Conservation (phyloP, 2,888 invertebrate species). For the Ferdinandea cuprea region DNA sequence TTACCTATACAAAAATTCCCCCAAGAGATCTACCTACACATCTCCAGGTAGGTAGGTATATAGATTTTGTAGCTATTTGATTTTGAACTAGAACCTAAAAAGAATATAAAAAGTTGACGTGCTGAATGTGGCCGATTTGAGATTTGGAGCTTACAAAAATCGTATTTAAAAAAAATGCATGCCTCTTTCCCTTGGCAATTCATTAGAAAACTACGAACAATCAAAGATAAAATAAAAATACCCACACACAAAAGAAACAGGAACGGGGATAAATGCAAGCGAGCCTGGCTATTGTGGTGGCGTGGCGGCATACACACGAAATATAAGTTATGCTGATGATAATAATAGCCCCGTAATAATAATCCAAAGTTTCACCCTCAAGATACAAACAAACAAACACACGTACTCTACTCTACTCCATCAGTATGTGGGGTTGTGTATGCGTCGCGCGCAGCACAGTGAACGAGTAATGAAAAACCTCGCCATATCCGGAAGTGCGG, state of each 20-base stretch:
- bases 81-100: too few species aligned
- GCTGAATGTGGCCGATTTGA: too few species aligned
- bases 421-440: too few species aligned
- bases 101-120: too few species aligned
- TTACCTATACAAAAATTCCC: too few species aligned
- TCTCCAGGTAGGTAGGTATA: too few species aligned
- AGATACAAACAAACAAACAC: conserved; percentile 40
- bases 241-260: background rate
- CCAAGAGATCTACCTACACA: too few species aligned
- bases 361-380: conserved; percentile 66
- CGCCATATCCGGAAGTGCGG: conserved; percentile 64
- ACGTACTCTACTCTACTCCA: background rate
- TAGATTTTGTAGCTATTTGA: too few species aligned
- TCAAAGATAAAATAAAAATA: background rate
- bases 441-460: background rate
- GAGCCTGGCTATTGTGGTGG: background rate
- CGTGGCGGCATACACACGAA: conserved; percentile 54
- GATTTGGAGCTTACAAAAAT: too few species aligned
- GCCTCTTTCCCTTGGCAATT: conserved; percentile 7
- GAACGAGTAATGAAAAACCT: conserved; percentile 4
- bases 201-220: conserved; percentile 43
- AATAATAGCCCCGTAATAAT: conserved; percentile 62
- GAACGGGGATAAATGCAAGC: conserved; percentile 15
- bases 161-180: background rate
- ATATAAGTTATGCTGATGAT: conserved; percentile 53